A percentile compares a stretch with the other conserved stretches of the same genome.
Evolutionary conservation across 2,888 invertebrate species (phyloP).

Genomic region (Dasypolia templi): DNA sequence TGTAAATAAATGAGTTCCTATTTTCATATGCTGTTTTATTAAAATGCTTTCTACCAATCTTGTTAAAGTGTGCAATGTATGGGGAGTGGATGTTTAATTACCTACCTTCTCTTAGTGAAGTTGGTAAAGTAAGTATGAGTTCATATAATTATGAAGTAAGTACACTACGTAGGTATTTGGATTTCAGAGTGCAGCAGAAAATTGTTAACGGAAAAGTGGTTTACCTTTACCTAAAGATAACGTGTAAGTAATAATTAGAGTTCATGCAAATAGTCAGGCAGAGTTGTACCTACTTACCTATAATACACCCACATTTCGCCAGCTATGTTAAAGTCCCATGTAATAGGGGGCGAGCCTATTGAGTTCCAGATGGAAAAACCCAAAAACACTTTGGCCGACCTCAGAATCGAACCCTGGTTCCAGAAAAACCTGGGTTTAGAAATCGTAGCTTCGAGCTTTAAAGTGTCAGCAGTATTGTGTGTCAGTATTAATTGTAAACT

Average conservation of each 20-base stretch:
- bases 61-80: background rate
- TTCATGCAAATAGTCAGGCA: too few relatives aligned
- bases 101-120: background rate
- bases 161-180: constrained; percentile 15
- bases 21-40: constrained; percentile 83
- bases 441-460: background rate
- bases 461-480: too few relatives aligned
- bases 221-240: background rate
- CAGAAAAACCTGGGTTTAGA: background rate
- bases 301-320: background rate
- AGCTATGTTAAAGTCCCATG: too few relatives aligned
- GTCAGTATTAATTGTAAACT: too few relatives aligned
- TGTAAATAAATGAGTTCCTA: constrained; percentile 90
- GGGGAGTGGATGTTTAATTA: constrained; percentile 3
- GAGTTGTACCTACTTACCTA: background rate
- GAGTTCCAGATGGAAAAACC: background rate
- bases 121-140: constrained; percentile 19
- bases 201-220: background rate
- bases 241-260: too few relatives aligned
- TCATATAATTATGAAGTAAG: background rate
- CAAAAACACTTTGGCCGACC: background rate
- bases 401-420: too few relatives aligned
- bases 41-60: constrained; percentile 19
- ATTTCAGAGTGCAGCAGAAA: background rate
- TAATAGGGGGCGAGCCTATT: background rate